Evolutionary conservation across 2,113 vertebrate species (phyloP), one percentile per base, ranked within the genome.

Genomic region (Benitochromis conjunctus): DNA sequence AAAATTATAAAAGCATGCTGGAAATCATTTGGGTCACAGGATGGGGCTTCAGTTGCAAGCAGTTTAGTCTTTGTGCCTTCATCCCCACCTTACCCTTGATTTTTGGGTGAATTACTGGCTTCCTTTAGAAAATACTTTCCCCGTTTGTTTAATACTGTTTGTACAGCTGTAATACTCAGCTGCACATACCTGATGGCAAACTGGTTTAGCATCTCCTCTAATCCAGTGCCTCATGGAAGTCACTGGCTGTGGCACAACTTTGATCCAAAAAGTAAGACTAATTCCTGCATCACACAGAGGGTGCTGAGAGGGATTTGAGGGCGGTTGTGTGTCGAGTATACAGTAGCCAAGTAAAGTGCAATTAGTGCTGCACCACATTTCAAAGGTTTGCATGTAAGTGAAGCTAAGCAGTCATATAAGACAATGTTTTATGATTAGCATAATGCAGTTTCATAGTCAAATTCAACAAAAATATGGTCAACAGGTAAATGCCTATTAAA

Each of bases 101-200:
- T 95, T 94, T 93, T 86, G 80, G 80, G 80, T 84, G 89, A 95
- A 95, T 96, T 94, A 94, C 93, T 89, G 85, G 83, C 90, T 96
- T 96, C 94, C 95, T 95, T 95, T 93, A 76, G 55, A 95, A 96
- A 96, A 96, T 94, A 95, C 92, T 91, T 92, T 84, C 90, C 79
- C 79, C 82, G 90, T 96, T 96, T 95, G 91, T 94, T 93, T 90
- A 95, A 94, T 94, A 89, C 88, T 96, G 94, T 97, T 96, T 96
- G 86, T 88, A 92, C 95, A 96, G 96, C 95, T 96, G 95, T 88
- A 88, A 58, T 14, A 87, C 90, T 94, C 85, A 88, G 86, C 86
- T 91, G 87, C 80, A 76, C 76, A 86, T 93, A 93, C 83, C 92
- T 93, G 90, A 84, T 91, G 90, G 89, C 84, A 86, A 91, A 90